phyloP scores from a whole-genome alignment of 2,888 invertebrate genomes.

The Raillietiella orientalis region DNA sequence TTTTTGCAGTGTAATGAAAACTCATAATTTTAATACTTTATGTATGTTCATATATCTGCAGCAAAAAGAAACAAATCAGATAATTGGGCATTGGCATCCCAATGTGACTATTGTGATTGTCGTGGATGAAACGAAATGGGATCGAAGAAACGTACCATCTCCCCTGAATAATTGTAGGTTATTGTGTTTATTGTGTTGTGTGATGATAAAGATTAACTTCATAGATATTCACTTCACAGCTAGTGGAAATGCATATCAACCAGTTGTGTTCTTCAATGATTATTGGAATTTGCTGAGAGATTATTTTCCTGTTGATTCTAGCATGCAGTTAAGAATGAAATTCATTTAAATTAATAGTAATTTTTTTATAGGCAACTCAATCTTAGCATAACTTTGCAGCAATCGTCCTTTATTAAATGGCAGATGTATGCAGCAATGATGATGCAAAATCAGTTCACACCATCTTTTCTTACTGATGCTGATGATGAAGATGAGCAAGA shows the following conservation, averaged over 20 bases:
- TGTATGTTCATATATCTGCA: constrained; percentile 1
- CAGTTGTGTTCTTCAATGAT: constrained; percentile 76
- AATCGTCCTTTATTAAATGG: constrained; percentile 86
- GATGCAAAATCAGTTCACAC: constrained; percentile 51
- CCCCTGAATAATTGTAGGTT: constrained; percentile 52
- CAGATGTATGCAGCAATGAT: constrained; percentile 90
- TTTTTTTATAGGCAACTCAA: constrained; percentile 12
- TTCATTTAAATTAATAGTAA: not conserved
- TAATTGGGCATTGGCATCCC: constrained; percentile 96
- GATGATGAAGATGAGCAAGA: constrained; percentile 24
- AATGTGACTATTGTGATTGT: constrained; percentile 85
- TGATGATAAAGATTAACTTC: constrained; percentile 7
- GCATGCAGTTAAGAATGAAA: not conserved
- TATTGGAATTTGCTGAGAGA: constrained; percentile 96
- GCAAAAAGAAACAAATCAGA: constrained; percentile 44
- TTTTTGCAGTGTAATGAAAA: not conserved
- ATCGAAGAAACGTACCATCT: constrained; percentile 55
- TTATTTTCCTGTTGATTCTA: constrained; percentile 56
- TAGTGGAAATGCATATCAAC: constrained; percentile 57
- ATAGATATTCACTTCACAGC: constrained; percentile 50
- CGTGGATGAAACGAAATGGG: constrained; percentile 84
- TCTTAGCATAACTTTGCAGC: constrained; percentile 22
- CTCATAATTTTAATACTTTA: constrained; percentile 1
- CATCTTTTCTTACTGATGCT: constrained; percentile 26
- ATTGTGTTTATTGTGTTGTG: not conserved